Evolutionary conservation across 2,888 invertebrate genomes (phyloP), one percentile per base, ranked within the genome.

Genomic region (Thymelicus lineola): DNA sequence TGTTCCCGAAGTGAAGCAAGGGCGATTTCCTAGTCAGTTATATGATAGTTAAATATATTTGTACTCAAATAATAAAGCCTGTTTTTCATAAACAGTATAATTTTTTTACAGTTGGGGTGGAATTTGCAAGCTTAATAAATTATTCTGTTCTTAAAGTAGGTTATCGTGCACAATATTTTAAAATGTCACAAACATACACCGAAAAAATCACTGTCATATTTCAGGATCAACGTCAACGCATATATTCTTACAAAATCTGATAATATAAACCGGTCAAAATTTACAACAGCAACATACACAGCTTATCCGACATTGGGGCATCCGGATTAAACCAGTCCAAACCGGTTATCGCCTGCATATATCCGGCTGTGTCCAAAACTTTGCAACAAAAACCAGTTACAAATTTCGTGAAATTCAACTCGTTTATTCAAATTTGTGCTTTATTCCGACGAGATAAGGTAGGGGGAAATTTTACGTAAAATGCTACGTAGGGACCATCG

Each of bases 301-400:
- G 75, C 69, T 63, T 81, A 83, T 79, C 82, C 76, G 75, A 78
- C 78, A 75, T 72, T 76, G 76, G 77, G 75, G 76, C 74, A 75
- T 67, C 76, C 77, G 79, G 84, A 79, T 81, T 79, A 78, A 80
- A 78, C 80, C 79, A 76, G 77, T 71, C 76, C 74, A 72, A 80
- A 75, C 80, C 76, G 77, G 81, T 79, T 81, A 79, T 78, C 74
- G 71, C 66, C 77, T 71, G 66, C 74, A 73, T 72, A 77, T 77
- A 82, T 79, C 79, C 76, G 79, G 71, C 73, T 72, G 48, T 58
- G 63, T 69, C 57, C 48, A 63, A 69, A 69, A 76, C 67, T 72
- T 72, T 65, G 65, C 73, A 74, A 73, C 72, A 73, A 71, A 67
- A 72, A 70, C 66, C 71, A 67, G 59, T 68, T 46, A 57, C 36